phyloP scores from a whole-genome alignment of 2,113 vertebrate species.

The Conger conger region DNA sequence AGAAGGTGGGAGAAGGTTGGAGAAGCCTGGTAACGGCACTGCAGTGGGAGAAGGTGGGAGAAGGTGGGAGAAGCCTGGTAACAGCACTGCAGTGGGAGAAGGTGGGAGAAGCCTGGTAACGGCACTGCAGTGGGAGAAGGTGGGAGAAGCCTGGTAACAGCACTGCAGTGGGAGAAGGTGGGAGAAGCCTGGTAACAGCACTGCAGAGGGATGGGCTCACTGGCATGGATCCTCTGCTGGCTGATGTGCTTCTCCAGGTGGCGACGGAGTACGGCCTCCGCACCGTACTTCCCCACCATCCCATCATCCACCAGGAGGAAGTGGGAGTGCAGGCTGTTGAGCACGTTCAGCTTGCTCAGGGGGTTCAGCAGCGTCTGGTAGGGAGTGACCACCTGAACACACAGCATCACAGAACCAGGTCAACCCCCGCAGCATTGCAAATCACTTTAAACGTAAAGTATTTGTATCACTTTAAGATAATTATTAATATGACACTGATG shows the following conservation, averaged over 20 bases:
- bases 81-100: no score
- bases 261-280: conserved; percentile 87
- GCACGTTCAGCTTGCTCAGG: conserved; percentile 93
- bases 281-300: conserved; percentile 93
- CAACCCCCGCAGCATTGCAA: no score
- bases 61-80: no score
- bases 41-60: no score
- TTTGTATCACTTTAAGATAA: no score
- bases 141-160: not conserved
- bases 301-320: conserved; percentile 98
- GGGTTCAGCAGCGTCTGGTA: conserved; percentile 97
- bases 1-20: no score
- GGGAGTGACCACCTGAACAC: conserved; percentile 84
- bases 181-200: not conserved
- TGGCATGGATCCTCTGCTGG: conserved; percentile 94
- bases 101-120: not conserved
- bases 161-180: not conserved
- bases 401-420: not conserved
- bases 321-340: conserved; percentile 97
- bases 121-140: not conserved
- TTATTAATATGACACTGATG: no score
- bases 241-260: conserved; percentile 97
- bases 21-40: no score
- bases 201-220: conserved; percentile 66
- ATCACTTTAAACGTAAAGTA: no score